Conservation (phyloP, 2,113 vertebrate genomes). For the Microtus oregoni region DNA sequence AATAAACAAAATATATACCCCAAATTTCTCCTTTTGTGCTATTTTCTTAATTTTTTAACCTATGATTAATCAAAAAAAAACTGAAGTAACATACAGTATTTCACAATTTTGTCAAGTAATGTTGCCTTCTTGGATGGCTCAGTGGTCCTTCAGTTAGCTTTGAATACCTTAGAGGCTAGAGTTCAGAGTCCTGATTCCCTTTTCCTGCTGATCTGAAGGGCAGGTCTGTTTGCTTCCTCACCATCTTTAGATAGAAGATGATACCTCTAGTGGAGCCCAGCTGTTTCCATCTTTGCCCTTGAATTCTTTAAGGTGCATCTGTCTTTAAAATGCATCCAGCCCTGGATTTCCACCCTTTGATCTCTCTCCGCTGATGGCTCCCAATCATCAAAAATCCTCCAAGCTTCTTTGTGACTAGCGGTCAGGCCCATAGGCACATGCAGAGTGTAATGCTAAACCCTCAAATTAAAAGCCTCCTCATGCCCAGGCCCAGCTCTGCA, state of each 20-base stretch:
- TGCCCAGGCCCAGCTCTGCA: constrained; percentile 1
- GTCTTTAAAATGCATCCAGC: constrained; percentile 60
- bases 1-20: not conserved
- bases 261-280: not conserved
- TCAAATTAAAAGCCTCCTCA: constrained; percentile 65
- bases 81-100: not conserved
- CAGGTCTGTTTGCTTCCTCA: not conserved
- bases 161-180: not conserved
- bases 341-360: constrained; percentile 64
- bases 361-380: constrained; percentile 64
- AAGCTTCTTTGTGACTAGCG: not conserved
- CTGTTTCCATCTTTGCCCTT: not conserved
- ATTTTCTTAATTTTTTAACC: not conserved
- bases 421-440: constrained; percentile 37
- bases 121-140: not conserved
- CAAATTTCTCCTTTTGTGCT: not conserved
- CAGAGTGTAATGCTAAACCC: constrained; percentile 54
- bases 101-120: not conserved
- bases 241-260: not conserved
- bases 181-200: not conserved
- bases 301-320: constrained; percentile 51
- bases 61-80: not conserved
- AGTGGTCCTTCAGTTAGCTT: not conserved
- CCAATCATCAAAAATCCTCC: constrained; percentile 73
- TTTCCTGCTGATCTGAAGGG: not conserved